phyloP scores from a whole-genome alignment of 2,113 vertebrate species.

The Psilopsiagon aymara region DNA sequence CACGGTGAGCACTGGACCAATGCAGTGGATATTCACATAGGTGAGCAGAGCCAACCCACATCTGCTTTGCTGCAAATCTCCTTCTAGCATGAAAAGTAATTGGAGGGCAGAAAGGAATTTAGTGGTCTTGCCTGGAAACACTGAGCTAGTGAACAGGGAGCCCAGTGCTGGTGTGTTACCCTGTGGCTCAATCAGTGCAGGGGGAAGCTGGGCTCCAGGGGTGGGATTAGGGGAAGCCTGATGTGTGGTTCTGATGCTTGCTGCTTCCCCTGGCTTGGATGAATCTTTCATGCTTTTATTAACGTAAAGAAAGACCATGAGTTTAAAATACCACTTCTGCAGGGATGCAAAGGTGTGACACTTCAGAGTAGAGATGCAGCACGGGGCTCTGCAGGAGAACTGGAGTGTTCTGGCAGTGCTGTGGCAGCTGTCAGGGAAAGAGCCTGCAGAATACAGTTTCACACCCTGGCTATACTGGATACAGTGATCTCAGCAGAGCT shows the following conservation, averaged over 20 bases:
- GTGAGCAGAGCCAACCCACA: slow-evolving; percentile 39
- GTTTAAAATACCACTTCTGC: neutral
- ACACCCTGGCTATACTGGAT: neutral
- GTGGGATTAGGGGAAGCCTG: neutral
- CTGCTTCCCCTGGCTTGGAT: neutral
- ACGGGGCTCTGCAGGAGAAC: neutral
- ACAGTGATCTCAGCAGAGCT: neutral
- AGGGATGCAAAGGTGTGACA: neutral
- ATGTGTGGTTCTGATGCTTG: neutral
- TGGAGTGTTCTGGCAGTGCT: neutral
- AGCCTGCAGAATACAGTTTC: neutral
- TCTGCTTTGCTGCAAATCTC: neutral
- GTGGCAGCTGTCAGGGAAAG: neutral
- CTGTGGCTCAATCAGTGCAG: neutral
- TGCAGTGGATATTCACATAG: slow-evolving; percentile 76
- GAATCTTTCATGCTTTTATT: neutral
- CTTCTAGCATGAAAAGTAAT: neutral
- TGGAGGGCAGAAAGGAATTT: neutral
- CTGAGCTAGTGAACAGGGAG: neutral
- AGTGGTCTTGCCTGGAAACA: neutral
- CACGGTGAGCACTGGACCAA: slow-evolving; percentile 81
- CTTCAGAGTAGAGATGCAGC: neutral
- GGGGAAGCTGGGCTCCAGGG: neutral
- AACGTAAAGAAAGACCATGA: neutral
- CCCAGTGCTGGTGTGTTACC: neutral